Conservation (phyloP, 2,797 vertebrate genomes). For the Staurois parvus region DNA sequence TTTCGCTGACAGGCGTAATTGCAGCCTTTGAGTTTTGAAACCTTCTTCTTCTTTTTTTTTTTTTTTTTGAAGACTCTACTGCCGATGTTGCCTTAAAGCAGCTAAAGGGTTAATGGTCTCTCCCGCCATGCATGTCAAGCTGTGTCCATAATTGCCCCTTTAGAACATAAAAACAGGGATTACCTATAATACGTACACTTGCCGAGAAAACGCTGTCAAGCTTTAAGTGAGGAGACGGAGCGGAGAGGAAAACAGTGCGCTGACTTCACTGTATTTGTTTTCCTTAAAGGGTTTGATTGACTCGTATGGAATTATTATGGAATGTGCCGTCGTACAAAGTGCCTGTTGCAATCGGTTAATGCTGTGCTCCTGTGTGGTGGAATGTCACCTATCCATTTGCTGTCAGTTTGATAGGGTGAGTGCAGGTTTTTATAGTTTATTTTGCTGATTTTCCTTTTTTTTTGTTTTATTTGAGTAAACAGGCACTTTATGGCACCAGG, state of each 20-base stretch:
- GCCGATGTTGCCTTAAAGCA: background rate
- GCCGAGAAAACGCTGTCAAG: conserved; percentile 22
- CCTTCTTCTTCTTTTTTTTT: background rate
- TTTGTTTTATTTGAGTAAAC: too few species aligned
- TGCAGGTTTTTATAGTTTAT: too few species aligned
- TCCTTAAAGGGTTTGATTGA: conserved; percentile 26
- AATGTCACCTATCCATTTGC: too few species aligned
- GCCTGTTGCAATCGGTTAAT: background rate
- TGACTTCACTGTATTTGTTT: conserved; percentile 12
- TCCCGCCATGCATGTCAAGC: conserved; percentile 5
- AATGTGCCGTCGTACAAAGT: background rate
- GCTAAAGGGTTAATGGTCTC: background rate
- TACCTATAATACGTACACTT: conserved; percentile 40
- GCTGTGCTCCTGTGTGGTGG: background rate
- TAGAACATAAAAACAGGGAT: conserved; percentile 32
- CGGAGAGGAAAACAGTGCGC: background rate
- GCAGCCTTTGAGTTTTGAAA: background rate
- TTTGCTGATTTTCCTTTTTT: too few species aligned
- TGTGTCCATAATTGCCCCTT: conserved; percentile 14
- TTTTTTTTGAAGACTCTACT: background rate
- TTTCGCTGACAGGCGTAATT: conserved; percentile 3
- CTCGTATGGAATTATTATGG: conserved; percentile 28
- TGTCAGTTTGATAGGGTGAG: too few species aligned
- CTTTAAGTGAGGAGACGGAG: conserved; percentile 8
- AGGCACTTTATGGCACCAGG: too few species aligned